Percentiles rank a stretch among this genome's conserved stretches.
Evolutionary conservation across 2,113 vertebrate species (phyloP).

Genomic region (Camelus bactrianus): DNA sequence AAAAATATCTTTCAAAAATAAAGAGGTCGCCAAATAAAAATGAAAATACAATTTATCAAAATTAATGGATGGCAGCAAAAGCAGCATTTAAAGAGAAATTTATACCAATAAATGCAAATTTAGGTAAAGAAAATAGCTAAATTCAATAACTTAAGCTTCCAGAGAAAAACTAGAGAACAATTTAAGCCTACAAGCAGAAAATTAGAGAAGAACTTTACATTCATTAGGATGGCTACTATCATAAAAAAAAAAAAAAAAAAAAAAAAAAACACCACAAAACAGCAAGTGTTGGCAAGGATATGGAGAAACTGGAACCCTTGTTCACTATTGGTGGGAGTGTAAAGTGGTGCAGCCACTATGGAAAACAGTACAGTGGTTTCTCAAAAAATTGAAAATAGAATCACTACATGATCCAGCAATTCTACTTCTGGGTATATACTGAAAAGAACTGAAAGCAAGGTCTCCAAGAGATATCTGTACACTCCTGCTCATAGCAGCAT

Average conservation of each 20-base stretch:
- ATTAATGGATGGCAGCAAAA: neutral
- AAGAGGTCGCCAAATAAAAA: neutral
- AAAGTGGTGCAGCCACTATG: neutral
- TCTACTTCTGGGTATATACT: neutral
- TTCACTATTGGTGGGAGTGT: neutral
- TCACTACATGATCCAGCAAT: constrained; percentile 31
- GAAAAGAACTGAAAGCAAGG: neutral
- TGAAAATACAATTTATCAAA: neutral
- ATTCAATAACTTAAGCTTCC: neutral
- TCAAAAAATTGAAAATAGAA: neutral
- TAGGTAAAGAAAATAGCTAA: neutral
- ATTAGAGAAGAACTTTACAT: neutral
- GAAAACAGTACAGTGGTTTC: neutral
- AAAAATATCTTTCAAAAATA: neutral
- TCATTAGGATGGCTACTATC: neutral
- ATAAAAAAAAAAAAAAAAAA: neutral
- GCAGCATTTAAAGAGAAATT: neutral
- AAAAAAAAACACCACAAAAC: neutral
- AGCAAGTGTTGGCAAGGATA: neutral
- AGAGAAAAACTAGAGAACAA: neutral
- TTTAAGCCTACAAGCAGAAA: neutral
- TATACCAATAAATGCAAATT: neutral
- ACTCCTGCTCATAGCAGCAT: neutral
- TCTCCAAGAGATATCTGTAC: neutral
- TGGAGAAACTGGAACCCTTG: neutral